These are phyloP conservation scores for Hippopotamyrus pictus DNA, from an alignment of 2,797 vertebrate genomes.

Conservation along the genomic window DNA sequence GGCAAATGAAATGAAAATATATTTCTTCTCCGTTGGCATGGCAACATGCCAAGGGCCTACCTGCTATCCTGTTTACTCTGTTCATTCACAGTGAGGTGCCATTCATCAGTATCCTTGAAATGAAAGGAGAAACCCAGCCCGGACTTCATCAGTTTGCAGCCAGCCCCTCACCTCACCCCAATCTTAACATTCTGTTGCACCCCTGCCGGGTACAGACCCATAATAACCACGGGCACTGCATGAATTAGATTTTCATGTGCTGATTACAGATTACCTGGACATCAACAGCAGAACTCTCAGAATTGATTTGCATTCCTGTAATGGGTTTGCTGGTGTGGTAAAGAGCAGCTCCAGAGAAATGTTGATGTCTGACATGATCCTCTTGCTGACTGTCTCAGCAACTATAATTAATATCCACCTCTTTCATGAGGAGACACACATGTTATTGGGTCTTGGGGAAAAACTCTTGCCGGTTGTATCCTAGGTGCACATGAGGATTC, in stretches of 20 bases:
- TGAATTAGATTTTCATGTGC: background rate
- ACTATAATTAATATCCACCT: background rate
- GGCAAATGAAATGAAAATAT: slow-evolving; percentile 47
- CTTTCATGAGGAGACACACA: background rate
- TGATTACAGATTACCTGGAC: background rate
- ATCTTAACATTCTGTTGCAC: background rate
- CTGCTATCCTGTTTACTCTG: slow-evolving; percentile 41
- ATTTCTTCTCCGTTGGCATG: slow-evolving; percentile 54
- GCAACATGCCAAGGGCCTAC: slow-evolving; percentile 53
- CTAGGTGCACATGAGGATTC: background rate
- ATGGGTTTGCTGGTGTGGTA: background rate
- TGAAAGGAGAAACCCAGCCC: background rate
- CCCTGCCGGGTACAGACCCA: background rate
- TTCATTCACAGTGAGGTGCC: slow-evolving; percentile 22
- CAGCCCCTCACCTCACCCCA: background rate
- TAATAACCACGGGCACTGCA: background rate
- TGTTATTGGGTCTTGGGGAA: background rate
- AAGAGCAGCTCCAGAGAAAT: background rate
- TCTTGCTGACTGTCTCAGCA: background rate
- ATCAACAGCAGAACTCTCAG: background rate
- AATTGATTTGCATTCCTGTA: background rate
- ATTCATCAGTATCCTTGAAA: slow-evolving; percentile 9
- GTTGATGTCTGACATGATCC: background rate
- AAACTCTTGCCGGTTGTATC: background rate
- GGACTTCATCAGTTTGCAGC: background rate